Percentiles rank a stretch among this genome's conserved stretches.
phyloP scores from a whole-genome alignment of 1,140 invertebrate species.

The Dryas iulia region DNA sequence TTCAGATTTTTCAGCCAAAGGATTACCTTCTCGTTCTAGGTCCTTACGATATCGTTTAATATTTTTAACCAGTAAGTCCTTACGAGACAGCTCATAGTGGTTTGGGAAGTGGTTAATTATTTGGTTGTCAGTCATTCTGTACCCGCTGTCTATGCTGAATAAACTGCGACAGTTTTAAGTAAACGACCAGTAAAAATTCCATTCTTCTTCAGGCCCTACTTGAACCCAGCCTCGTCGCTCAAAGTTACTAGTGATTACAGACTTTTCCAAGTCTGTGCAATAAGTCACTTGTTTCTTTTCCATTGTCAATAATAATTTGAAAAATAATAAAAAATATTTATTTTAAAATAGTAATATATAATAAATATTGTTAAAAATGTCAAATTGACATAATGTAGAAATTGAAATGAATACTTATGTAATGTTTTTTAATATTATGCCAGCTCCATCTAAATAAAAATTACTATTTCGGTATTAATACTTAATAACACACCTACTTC shows the following conservation, averaged over 20 bases:
- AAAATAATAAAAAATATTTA: background rate
- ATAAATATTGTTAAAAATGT: too few species aligned
- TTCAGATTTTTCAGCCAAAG: slow-evolving; percentile 87
- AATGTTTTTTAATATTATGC: too few species aligned
- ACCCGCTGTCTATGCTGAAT: slow-evolving; percentile 95
- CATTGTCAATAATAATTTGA: background rate
- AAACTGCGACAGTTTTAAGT: slow-evolving; percentile 93
- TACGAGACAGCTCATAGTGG: slow-evolving; percentile 96
- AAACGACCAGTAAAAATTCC: slow-evolving; percentile 98
- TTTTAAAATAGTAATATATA: too few species aligned
- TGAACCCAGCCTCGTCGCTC: slow-evolving; percentile 95
- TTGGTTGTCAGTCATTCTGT: slow-evolving; percentile 94
- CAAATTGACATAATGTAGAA: too few species aligned
- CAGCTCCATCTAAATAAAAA: too few species aligned
- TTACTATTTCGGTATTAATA: too few species aligned
- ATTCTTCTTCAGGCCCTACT: slow-evolving; percentile 95
- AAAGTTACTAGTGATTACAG: slow-evolving; percentile 95
- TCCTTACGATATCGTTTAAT: slow-evolving; percentile 97
- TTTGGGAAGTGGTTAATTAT: slow-evolving; percentile 90
- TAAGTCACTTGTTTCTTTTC: slow-evolving; percentile 81
- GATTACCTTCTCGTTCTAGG: slow-evolving; percentile 93
- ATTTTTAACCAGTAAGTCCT: slow-evolving; percentile 98
- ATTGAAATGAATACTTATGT: too few species aligned
- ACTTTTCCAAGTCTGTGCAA: slow-evolving; percentile 96
- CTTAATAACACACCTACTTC: too few species aligned